phyloP scores from a whole-genome alignment of 2,888 invertebrate species.

The Drosophila lutescens region DNA sequence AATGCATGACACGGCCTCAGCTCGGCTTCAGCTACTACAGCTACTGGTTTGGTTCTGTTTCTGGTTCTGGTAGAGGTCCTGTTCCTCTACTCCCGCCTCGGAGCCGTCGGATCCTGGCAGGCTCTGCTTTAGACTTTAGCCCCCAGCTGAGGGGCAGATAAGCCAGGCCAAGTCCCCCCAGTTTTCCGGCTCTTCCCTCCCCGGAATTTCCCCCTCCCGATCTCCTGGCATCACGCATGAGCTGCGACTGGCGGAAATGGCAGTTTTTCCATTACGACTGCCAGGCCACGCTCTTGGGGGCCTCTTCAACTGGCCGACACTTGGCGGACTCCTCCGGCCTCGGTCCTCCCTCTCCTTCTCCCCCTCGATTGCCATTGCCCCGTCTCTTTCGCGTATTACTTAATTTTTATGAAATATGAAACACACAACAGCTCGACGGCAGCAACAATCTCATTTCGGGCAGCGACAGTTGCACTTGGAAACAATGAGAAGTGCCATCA shows the following conservation, averaged over 20 bases:
- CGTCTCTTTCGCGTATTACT: conserved; percentile 55
- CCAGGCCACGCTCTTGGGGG: conserved; percentile 39
- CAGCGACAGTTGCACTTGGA: conserved; percentile 42
- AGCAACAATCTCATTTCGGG: conserved; percentile 23
- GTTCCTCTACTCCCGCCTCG: not conserved
- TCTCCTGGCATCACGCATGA: conserved; percentile 51
- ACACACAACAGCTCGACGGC: conserved; percentile 51
- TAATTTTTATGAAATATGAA: conserved; percentile 70
- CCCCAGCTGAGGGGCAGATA: conserved; percentile 39
- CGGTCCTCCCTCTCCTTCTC: not conserved
- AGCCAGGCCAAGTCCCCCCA: conserved; percentile 17
- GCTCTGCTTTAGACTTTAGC: conserved; percentile 25
- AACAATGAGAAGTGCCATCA: conserved; percentile 55
- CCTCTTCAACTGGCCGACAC: conserved; percentile 45
- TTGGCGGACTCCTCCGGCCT: conserved; percentile 1
- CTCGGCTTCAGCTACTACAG: not conserved
- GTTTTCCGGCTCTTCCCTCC: conserved; percentile 4
- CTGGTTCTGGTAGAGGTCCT: conserved; percentile 15
- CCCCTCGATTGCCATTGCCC: not conserved
- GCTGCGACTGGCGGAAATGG: conserved; percentile 67
- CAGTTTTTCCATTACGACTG: conserved; percentile 74
- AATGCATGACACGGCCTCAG: conserved; percentile 55
- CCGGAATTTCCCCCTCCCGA: conserved; percentile 1
- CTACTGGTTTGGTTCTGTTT: conserved; percentile 3
- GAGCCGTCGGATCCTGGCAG: conserved; percentile 2